Evolutionary conservation across 2,888 invertebrate species (phyloP).

Genomic region (Smittia aterrima): DNA sequence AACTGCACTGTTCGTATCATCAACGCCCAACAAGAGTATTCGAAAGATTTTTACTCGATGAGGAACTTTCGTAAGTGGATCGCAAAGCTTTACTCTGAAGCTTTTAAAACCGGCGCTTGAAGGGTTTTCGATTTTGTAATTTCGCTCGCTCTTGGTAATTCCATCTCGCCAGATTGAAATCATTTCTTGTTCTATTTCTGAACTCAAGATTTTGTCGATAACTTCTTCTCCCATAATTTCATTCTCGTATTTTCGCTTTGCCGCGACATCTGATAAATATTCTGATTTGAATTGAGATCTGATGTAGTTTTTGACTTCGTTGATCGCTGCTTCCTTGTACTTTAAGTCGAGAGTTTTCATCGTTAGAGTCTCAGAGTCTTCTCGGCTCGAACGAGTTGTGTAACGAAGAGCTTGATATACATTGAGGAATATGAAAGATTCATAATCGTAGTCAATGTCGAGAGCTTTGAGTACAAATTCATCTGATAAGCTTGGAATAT

Average conservation of each 20-base stretch:
- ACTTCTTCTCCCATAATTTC: background rate
- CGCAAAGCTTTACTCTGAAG: too few species aligned
- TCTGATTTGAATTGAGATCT: background rate
- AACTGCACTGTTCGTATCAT: too few species aligned
- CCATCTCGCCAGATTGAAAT: background rate
- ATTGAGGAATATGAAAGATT: background rate
- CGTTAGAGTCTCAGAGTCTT: background rate
- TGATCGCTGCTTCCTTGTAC: background rate
- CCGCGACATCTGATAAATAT: background rate
- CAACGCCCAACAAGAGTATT: too few species aligned
- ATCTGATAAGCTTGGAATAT: background rate
- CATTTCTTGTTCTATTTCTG: background rate
- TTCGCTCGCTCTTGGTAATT: background rate
- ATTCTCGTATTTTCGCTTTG: background rate
- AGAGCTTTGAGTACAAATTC: background rate
- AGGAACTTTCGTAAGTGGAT: too few species aligned
- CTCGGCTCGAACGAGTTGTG: background rate
- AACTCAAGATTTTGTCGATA: background rate
- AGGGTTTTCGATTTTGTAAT: too few species aligned
- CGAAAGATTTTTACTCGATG: too few species aligned
- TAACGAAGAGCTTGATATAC: conserved; percentile 1
- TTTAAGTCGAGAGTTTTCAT: conserved; percentile 1
- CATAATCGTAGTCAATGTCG: background rate
- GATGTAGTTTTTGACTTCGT: background rate
- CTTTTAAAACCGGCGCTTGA: too few species aligned